Conservation (phyloP, 2,113 vertebrate species). For the Phylloscopus whistleri region DNA sequence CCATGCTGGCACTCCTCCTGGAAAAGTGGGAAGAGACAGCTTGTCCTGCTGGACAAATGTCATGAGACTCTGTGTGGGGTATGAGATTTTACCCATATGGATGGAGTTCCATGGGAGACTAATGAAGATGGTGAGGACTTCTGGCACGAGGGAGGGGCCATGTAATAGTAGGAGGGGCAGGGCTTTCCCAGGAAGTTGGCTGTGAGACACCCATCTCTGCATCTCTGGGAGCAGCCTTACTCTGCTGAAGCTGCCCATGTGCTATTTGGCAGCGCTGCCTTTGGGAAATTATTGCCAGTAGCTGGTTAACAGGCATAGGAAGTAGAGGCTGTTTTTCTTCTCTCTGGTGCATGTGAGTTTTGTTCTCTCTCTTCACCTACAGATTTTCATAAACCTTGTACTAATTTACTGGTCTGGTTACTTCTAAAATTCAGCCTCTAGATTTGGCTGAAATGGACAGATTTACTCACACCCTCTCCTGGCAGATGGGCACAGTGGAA, state of each 20-base stretch:
- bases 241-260: accelerated
- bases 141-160: no score
- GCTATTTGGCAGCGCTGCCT: accelerated
- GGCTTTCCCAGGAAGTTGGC: neutral
- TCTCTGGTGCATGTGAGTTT: neutral
- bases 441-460: neutral
- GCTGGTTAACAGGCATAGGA: neutral
- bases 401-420: neutral
- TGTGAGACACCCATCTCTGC: accelerated
- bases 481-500: neutral
- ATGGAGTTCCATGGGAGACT: neutral
- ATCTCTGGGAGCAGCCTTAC: no score
- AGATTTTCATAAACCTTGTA: neutral
- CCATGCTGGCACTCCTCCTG: neutral
- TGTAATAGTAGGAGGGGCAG: no score
- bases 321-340: neutral
- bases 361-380: neutral
- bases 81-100: neutral
- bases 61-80: accelerated
- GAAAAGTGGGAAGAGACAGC: neutral
- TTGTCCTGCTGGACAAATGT: neutral
- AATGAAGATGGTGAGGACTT: neutral
- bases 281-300: neutral
- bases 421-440: neutral
- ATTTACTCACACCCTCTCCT: neutral